Conservation (phyloP, 2,888 invertebrate genomes). For the Pteria penguin region DNA sequence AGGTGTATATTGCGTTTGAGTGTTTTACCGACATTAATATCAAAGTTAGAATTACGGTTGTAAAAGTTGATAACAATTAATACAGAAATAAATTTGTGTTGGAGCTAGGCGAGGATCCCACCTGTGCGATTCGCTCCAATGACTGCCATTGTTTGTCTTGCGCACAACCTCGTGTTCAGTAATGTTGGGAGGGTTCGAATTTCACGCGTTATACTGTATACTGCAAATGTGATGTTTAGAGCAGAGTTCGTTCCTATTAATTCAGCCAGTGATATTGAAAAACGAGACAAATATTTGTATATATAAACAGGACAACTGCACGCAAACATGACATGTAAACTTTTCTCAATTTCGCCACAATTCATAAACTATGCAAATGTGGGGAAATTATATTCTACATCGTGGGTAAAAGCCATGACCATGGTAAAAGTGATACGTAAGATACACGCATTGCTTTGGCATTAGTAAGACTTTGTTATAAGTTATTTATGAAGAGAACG, state of each 20-base stretch:
- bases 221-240: conserved; percentile 26
- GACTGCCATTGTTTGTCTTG: background rate
- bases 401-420: background rate
- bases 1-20: conserved; percentile 35
- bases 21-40: conserved; percentile 31
- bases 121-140: conserved; percentile 13
- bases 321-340: conserved; percentile 9
- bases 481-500: no score
- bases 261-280: conserved; percentile 31
- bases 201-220: background rate
- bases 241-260: conserved; percentile 34
- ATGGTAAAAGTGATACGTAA: background rate
- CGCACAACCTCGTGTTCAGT: background rate
- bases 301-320: conserved; percentile 13
- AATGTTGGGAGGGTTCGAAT: background rate
- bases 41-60: conserved; percentile 43
- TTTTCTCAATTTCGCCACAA: background rate
- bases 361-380: background rate
- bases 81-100: conserved; percentile 18
- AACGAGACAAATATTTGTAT: conserved; percentile 7
- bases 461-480: background rate
- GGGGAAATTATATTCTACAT: background rate
- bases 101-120: conserved; percentile 30
- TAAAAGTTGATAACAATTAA: conserved; percentile 43
- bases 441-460: background rate